These are phyloP conservation scores for Pleuronectes platessa DNA, from an alignment of 2,113 vertebrate species.

Conservation along the genomic window DNA sequence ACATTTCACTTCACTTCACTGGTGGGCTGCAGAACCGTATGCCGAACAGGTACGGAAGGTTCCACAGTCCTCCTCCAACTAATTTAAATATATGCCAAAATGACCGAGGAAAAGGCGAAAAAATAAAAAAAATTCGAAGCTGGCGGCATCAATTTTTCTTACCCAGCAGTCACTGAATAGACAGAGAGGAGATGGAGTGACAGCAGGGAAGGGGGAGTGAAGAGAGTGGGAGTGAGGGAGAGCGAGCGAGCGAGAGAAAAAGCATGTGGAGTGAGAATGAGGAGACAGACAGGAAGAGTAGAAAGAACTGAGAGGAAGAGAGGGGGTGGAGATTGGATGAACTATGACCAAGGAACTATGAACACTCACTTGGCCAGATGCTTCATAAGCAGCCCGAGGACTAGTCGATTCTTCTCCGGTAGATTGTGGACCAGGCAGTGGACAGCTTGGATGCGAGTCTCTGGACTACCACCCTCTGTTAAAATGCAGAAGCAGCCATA, in stretches of 20 bases:
- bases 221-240: conserved; percentile 78
- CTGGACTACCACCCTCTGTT: conserved; percentile 91
- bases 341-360: conserved; percentile 71
- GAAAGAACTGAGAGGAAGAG: conserved; percentile 61
- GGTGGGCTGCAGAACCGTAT: conserved; percentile 32
- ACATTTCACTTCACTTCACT: conserved; percentile 53
- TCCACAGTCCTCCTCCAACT: conserved; percentile 23
- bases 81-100: conserved; percentile 44
- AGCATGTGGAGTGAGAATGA: conserved; percentile 79
- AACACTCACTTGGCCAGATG: conserved; percentile 95
- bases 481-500: conserved; percentile 44
- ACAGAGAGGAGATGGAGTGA: conserved; percentile 77
- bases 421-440: conserved; percentile 96
- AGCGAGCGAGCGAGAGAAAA: conserved; percentile 62
- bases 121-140: conserved; percentile 31
- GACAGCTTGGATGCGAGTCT: conserved; percentile 91
- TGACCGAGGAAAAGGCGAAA: conserved; percentile 49
- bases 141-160: conserved; percentile 59
- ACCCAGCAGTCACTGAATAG: conserved; percentile 70
- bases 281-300: conserved; percentile 77
- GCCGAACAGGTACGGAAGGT: conserved; percentile 20
- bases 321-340: conserved; percentile 67
- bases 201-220: conserved; percentile 80
- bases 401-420: conserved; percentile 94
- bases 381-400: conserved; percentile 95